Evolutionary conservation across 2,113 vertebrate genomes (phyloP).

Genomic region (Caranx ignobilis): DNA sequence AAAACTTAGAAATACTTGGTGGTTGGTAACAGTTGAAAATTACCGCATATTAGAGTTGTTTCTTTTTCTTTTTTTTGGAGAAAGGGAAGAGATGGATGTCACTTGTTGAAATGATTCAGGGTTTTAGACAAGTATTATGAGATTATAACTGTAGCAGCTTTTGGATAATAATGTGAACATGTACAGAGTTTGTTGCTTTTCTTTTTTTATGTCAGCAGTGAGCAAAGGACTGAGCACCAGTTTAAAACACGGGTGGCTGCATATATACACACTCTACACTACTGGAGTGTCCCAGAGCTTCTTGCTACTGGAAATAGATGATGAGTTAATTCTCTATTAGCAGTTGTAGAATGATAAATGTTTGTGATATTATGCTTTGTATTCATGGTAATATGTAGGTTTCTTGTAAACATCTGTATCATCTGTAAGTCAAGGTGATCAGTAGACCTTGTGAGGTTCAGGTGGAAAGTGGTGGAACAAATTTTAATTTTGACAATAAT

Average conservation of each 20-base stretch:
- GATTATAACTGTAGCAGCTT: background rate
- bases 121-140: conserved; percentile 5
- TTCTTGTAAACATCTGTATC: background rate
- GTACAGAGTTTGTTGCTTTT: background rate
- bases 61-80: background rate
- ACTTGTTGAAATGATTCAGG: no score
- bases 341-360: background rate
- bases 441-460: background rate
- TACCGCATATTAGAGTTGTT: background rate
- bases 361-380: background rate
- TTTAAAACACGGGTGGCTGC: no score
- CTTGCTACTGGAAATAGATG: background rate
- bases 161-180: background rate
- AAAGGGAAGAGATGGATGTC: background rate
- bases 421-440: background rate
- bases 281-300: no score
- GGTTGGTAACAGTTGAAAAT: background rate
- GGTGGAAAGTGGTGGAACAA: background rate
- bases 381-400: background rate
- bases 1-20: background rate
- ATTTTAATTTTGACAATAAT: background rate
- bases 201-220: no score
- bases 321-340: background rate
- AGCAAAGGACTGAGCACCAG: no score
- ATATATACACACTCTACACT: no score